Percentiles rank a stretch among this genome's conserved stretches.
Evolutionary conservation across 2,113 vertebrate genomes (phyloP).

Genomic region (Daubentonia madagascariensis): DNA sequence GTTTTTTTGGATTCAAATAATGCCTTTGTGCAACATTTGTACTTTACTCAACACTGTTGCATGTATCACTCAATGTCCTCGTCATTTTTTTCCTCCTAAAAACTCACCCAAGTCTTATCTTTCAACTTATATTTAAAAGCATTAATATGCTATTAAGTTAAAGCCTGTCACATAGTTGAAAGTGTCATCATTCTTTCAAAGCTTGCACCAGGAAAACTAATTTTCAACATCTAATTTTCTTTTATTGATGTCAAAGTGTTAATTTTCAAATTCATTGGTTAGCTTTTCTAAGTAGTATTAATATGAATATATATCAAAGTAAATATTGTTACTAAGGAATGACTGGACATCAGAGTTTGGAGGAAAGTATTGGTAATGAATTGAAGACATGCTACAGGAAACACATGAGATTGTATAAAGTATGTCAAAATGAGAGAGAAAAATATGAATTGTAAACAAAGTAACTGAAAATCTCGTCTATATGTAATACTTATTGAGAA

Average conservation of each 20-base stretch:
- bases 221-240: constrained; percentile 21
- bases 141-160: background rate
- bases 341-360: background rate
- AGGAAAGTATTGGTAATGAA: background rate
- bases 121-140: background rate
- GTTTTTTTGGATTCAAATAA: background rate
- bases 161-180: background rate
- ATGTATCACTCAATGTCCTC: background rate
- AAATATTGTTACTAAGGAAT: background rate
- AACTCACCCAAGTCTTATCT: background rate
- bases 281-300: background rate
- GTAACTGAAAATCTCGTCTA: background rate
- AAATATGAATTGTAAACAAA: background rate
- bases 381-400: background rate
- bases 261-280: background rate
- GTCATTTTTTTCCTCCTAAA: background rate
- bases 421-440: background rate
- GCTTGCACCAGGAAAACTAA: background rate
- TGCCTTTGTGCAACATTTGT: background rate
- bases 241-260: background rate
- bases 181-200: background rate
- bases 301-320: background rate
- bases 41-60: background rate
- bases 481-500: background rate
- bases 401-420: background rate